Evolutionary conservation across 2,797 vertebrate genomes (phyloP).

Genomic region (Anguilla megastoma): DNA sequence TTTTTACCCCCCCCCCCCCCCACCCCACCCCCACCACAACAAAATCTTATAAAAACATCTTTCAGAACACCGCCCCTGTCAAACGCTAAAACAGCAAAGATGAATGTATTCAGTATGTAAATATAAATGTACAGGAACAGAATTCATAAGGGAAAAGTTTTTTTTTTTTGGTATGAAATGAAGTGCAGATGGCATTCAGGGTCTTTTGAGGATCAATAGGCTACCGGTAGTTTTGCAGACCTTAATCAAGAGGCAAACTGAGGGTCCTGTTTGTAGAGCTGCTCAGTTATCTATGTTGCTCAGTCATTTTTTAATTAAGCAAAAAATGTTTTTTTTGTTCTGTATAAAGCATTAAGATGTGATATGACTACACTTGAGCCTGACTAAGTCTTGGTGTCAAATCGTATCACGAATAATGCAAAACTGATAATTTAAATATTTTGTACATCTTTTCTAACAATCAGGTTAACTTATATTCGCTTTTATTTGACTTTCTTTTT

Average conservation of each 20-base stretch:
- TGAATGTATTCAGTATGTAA: neutral
- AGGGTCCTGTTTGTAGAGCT: neutral
- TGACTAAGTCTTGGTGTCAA: neutral
- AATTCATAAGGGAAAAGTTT: neutral
- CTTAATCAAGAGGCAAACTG: neutral
- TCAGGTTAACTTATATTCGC: neutral
- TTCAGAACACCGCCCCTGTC: neutral
- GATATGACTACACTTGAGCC: neutral
- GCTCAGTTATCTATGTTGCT: neutral
- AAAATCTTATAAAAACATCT: neutral
- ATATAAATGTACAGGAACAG: neutral
- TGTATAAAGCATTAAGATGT: neutral
- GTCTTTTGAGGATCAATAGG: neutral
- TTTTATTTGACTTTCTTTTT: neutral
- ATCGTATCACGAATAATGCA: neutral
- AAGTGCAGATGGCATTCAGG: neutral
- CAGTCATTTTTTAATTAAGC: neutral
- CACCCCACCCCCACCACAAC: no score
- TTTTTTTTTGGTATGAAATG: neutral
- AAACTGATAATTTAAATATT: slow-evolving; percentile 1
- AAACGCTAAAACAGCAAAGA: neutral
- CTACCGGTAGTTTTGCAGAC: neutral
- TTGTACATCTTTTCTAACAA: slow-evolving; percentile 5
- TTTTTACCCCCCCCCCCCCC: neutral
- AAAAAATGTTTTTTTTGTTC: neutral